Evolutionary conservation across 2,888 invertebrate species (phyloP).

Genomic region (Dione vanillae): DNA sequence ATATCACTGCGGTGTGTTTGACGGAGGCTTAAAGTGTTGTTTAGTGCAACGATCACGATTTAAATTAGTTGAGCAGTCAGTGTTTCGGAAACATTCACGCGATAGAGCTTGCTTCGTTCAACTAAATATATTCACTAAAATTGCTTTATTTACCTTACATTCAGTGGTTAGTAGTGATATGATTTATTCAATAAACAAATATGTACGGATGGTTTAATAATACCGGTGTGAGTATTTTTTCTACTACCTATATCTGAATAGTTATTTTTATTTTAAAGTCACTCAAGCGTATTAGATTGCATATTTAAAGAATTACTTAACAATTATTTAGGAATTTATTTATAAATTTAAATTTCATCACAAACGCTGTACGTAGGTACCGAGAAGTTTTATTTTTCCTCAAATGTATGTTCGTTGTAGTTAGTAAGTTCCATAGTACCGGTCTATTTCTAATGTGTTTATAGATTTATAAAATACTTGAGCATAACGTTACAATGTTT

Average conservation of each 20-base stretch:
- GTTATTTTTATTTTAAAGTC: background rate
- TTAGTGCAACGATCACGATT: conserved; percentile 30
- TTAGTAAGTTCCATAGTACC: background rate
- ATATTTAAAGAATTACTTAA: background rate
- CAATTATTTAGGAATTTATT: background rate
- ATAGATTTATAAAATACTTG: too few relatives aligned
- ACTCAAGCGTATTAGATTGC: background rate
- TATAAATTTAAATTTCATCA: background rate
- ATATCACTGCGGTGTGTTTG: conserved; percentile 52
- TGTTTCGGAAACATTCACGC: conserved; percentile 54
- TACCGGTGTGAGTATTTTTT: conserved; percentile 57
- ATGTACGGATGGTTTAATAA: conserved; percentile 59
- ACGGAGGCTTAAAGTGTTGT: conserved; percentile 51
- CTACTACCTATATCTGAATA: conserved; percentile 24
- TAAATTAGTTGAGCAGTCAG: conserved; percentile 48
- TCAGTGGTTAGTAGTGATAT: conserved; percentile 18
- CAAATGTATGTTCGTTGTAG: background rate
- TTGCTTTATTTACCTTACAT: background rate
- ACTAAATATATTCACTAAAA: conserved; percentile 12
- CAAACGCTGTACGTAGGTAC: too few relatives aligned
- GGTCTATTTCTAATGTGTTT: too few relatives aligned
- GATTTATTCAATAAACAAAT: conserved; percentile 42
- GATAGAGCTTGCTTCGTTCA: conserved; percentile 48
- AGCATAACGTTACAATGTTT: too few relatives aligned
- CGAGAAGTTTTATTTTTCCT: too few relatives aligned